Evolutionary conservation across 1,140 invertebrate species (phyloP).

Genomic region (Heterodera carotae): DNA sequence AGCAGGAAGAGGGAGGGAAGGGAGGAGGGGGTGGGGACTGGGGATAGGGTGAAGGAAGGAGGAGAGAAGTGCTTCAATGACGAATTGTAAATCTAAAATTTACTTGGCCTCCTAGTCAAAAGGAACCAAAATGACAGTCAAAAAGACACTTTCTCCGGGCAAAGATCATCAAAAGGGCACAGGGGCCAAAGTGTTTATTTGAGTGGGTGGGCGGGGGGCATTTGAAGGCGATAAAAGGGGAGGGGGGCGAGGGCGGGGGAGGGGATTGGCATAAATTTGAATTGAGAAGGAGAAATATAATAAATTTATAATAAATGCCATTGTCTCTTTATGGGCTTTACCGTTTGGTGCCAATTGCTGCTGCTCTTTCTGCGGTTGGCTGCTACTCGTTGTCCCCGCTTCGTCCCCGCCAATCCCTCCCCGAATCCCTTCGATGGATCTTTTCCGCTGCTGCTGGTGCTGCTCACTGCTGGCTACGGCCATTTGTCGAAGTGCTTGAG

Average conservation of each 20-base stretch:
- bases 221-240: background rate
- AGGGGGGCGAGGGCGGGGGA: too few species aligned
- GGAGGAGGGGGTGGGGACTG: background rate
- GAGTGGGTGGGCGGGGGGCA: too few species aligned
- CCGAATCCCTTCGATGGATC: constrained; percentile 15
- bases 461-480: constrained; percentile 17
- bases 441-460: constrained; percentile 8
- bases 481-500: constrained; percentile 22
- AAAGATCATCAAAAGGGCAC: background rate
- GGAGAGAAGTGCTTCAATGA: background rate
- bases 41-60: background rate
- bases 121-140: constrained; percentile 14
- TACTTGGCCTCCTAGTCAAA: constrained; percentile 5
- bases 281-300: too few species aligned
- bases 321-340: background rate
- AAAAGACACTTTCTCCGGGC: constrained; percentile 15
- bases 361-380: too few species aligned
- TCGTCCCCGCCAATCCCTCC: background rate
- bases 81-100: constrained; percentile 13
- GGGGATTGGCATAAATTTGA: background rate
- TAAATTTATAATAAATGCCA: too few species aligned
- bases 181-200: constrained; percentile 6
- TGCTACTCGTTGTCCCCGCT: background rate
- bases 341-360: background rate
- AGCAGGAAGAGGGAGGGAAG: background rate